Base-by-base conservation (phyloP, 2,888 invertebrate species). In the Pecten maximus region DNA sequence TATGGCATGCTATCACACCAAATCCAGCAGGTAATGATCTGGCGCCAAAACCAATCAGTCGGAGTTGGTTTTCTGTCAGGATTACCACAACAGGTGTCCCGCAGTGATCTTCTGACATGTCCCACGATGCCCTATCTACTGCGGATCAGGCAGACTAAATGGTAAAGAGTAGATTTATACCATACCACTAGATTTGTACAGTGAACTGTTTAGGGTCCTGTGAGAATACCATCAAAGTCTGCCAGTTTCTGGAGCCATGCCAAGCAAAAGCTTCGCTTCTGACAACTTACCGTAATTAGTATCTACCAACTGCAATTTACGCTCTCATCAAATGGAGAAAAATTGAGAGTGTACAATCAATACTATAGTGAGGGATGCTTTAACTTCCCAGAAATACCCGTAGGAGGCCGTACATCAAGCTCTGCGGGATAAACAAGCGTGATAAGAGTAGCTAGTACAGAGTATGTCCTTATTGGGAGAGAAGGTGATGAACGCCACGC, bases 221-320 rank as follows among this genome's bases (percentile, higher is more conserved):
- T 28, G 23, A 35, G 74, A 74, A 74, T 74, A 74, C 74, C 74
- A 28, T 74, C 74, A 74, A 74, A 74, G 74, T 23, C 35, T 28
- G 35, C 28, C 28, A 74, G 74, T 0, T 12, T 74, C 74, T 74
- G 74, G 74, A 74, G 74, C 10, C 74, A 74, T 10, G 28, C 74
- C 74, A 74, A 35, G 74, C 35, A 28, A 74, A 60, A 74, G 16
- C 74, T 23, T 35, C 35, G 74, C 74, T 74, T 74, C 74, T 74
- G 74, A 74, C 74, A 74, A 74, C 74, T 74, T 74, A 74, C 74
- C 35, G 74, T 35, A 74, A 74, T 74, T 74, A 74, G 74, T 74
- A 74, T 74, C 74, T 74, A 74, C 74, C 74, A 74, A 74, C 74
- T 74, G 74, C 74, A 74, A 74, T 74, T 74, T 74, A 74, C 74